These are phyloP conservation scores for Aelia acuminata DNA, from an alignment of 2,888 invertebrate species.

Conservation along the genomic window DNA sequence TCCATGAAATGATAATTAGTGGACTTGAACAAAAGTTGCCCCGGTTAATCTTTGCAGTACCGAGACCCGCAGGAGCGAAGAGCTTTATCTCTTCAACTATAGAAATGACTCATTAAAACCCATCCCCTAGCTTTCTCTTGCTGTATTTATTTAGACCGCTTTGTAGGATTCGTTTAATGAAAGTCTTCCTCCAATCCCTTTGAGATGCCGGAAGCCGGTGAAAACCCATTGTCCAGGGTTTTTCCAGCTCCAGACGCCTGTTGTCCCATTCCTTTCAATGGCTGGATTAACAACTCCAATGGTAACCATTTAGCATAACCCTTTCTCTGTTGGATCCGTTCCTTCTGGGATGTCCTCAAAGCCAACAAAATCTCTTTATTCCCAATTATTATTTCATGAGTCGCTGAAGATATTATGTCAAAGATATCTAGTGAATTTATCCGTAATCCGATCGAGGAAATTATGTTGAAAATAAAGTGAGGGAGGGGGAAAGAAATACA, in stretches of 20 bases:
- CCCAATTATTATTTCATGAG: neutral
- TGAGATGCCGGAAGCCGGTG: conserved; percentile 40
- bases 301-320: conserved; percentile 22
- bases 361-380: neutral
- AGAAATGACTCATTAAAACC: conserved; percentile 17
- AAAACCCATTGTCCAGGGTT: conserved; percentile 13
- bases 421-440: too few relatives aligned
- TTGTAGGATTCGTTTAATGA: conserved; percentile 40
- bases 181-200: neutral
- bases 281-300: conserved; percentile 30
- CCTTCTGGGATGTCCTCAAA: neutral
- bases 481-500: too few relatives aligned
- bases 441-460: too few relatives aligned
- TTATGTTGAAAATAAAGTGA: too few relatives aligned
- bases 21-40: neutral
- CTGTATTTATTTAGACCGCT: conserved; percentile 43
- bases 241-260: conserved; percentile 27
- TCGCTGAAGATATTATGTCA: too few relatives aligned
- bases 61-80: neutral
- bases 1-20: neutral
- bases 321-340: neutral
- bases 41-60: neutral
- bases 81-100: conserved; percentile 12
- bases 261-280: conserved; percentile 9
- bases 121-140: neutral